phyloP scores from a whole-genome alignment of 2,797 vertebrate species.

The Yasuhikotakia modesta region DNA sequence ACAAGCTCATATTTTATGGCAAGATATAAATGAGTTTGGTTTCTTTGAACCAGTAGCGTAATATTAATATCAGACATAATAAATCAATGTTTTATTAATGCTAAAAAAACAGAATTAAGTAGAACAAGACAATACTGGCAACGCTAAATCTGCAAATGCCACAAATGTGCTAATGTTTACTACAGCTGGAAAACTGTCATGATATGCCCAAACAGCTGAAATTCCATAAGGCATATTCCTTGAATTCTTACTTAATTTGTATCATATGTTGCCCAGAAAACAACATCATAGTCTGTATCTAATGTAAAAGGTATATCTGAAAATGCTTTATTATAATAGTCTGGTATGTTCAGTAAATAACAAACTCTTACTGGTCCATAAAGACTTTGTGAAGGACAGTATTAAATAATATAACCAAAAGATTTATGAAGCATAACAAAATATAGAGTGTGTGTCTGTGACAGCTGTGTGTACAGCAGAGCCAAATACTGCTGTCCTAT shows the following conservation, averaged over 20 bases:
- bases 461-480: not conserved
- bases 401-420: not conserved
- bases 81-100: constrained; percentile 18
- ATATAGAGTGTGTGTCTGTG: not conserved
- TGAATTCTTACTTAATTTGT: not conserved
- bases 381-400: not conserved
- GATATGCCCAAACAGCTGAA: constrained; percentile 1
- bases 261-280: not conserved
- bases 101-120: constrained; percentile 11
- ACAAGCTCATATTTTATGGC: constrained; percentile 15
- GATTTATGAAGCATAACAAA: not conserved
- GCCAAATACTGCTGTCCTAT: too few species aligned
- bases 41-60: not conserved
- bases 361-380: not conserved
- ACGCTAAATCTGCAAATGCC: not conserved
- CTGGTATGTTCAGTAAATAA: not conserved
- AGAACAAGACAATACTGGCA: constrained; percentile 5
- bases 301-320: not conserved
- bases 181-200: not conserved
- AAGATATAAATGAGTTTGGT: constrained; percentile 16
- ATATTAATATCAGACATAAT: not conserved
- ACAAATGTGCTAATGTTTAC: constrained; percentile 42
- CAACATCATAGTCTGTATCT: not conserved
- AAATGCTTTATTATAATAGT: not conserved
- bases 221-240: constrained; percentile 10